A percentile compares a stretch with the other conserved stretches of the same genome.
Evolutionary conservation across 2,113 vertebrate species (phyloP).

Genomic region (Megaceryle maxima): DNA sequence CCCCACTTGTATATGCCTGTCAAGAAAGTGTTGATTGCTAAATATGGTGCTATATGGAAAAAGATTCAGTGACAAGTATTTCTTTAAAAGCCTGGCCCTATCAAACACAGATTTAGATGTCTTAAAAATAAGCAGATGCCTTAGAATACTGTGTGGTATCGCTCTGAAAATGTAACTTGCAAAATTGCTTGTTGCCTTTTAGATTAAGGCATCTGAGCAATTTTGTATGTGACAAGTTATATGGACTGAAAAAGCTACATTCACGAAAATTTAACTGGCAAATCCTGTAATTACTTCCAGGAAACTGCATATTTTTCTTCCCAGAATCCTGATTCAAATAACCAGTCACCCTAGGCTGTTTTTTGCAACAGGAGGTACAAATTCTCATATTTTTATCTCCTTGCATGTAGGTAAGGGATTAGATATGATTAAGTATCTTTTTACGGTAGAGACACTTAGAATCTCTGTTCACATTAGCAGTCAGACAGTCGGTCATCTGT

Average conservation of each 20-base stretch:
- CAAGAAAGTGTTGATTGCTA: not conserved
- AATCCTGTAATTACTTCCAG: not conserved
- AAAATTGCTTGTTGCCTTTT: not conserved
- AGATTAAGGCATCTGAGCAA: not conserved
- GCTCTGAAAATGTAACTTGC: not conserved
- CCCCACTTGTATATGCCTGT: conserved; percentile 92
- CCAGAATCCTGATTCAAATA: not conserved
- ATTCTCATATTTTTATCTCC: not conserved
- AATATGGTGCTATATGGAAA: not conserved
- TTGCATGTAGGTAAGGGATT: not conserved
- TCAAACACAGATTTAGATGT: not conserved
- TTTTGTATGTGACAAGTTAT: not conserved
- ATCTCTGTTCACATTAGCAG: not conserved
- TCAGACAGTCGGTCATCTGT: not conserved
- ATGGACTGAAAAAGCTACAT: not conserved
- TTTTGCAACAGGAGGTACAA: not conserved
- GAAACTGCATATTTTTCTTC: not conserved
- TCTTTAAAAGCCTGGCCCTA: not conserved
- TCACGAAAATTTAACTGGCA: not conserved
- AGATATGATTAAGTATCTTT: not conserved
- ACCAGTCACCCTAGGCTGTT: not conserved
- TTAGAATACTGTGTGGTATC: not conserved
- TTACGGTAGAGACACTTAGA: not conserved
- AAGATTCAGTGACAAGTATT: not conserved
- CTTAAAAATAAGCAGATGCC: not conserved